Conservation (phyloP, 2,888 invertebrate species). For the Baronia brevicornis region DNA sequence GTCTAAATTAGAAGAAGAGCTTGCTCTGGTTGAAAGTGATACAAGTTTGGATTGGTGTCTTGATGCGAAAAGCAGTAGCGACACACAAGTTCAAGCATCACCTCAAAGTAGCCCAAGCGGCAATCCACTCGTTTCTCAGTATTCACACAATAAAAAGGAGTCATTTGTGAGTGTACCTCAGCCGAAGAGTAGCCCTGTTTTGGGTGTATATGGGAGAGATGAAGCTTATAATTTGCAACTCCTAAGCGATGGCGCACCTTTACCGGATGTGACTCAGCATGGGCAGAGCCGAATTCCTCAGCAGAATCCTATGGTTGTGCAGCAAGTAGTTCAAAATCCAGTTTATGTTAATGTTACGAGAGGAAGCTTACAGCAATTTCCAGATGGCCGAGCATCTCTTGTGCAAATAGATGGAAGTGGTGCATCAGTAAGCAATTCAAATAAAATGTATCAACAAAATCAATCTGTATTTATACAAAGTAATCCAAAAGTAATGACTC, state of each 20-base stretch:
- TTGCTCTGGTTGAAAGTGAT: constrained; percentile 50
- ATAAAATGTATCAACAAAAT: constrained; percentile 34
- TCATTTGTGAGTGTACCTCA: constrained; percentile 30
- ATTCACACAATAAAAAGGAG: constrained; percentile 38
- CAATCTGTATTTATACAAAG: constrained; percentile 57
- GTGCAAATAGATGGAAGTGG: constrained; percentile 44
- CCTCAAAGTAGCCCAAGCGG: constrained; percentile 45
- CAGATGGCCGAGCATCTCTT: constrained; percentile 41
- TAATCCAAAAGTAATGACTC: constrained; percentile 50
- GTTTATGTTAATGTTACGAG: constrained; percentile 58
- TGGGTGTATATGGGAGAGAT: constrained; percentile 42
- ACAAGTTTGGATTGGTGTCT: constrained; percentile 38
- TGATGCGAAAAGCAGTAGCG: constrained; percentile 42
- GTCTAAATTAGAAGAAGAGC: constrained; percentile 64
- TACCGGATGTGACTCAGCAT: constrained; percentile 50
- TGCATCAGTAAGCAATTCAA: constrained; percentile 35
- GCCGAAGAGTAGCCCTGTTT: constrained; percentile 44
- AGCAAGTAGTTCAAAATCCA: constrained; percentile 60
- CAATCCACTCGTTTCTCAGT: constrained; percentile 60
- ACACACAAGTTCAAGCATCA: constrained; percentile 45
- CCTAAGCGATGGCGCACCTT: constrained; percentile 31
- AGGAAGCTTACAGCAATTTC: constrained; percentile 46
- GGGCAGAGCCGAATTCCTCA: constrained; percentile 33
- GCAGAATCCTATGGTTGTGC: constrained; percentile 55
- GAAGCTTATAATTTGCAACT: constrained; percentile 45